Conservation (phyloP, 1,140 invertebrate species). For the Drosophila rhopaloa region DNA sequence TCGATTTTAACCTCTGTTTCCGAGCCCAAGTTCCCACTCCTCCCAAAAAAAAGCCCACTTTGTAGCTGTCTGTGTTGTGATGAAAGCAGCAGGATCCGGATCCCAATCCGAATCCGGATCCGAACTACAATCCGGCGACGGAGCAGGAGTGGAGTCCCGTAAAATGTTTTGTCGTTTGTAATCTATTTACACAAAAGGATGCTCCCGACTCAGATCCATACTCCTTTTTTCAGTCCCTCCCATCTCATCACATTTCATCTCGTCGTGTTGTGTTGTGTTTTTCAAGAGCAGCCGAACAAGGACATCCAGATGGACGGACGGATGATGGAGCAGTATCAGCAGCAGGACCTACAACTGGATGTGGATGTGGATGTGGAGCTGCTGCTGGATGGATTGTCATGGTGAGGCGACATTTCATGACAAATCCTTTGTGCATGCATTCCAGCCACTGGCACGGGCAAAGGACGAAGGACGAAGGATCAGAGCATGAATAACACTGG, state of each 20-base stretch:
- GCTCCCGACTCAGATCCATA: constrained; percentile 10
- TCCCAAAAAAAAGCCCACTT: neutral
- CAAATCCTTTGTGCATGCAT: constrained; percentile 54
- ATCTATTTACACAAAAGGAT: constrained; percentile 81
- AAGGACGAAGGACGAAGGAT: neutral
- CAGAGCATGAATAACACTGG: constrained; percentile 8
- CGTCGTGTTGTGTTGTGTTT: constrained; percentile 54
- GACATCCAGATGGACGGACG: constrained; percentile 8
- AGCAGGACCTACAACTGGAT: neutral
- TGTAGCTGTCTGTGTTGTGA: neutral
- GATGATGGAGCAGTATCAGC: constrained; percentile 3
- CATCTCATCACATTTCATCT: constrained; percentile 2
- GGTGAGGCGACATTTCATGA: constrained; percentile 58
- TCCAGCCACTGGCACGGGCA: constrained; percentile 17
- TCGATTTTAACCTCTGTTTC: neutral
- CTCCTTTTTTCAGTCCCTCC: neutral
- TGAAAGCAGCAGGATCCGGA: constrained; percentile 1
- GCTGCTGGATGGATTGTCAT: constrained; percentile 25
- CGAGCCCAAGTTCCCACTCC: neutral
- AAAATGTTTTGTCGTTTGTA: constrained; percentile 83
- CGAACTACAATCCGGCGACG: neutral
- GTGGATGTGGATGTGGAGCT: neutral
- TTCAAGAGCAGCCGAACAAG: constrained; percentile 62
- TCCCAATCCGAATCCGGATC: neutral
- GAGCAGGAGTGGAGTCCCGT: constrained; percentile 33